These are phyloP conservation scores for Aphyosemion australe DNA, from an alignment of 2,113 vertebrate species.

Conservation along the genomic window DNA sequence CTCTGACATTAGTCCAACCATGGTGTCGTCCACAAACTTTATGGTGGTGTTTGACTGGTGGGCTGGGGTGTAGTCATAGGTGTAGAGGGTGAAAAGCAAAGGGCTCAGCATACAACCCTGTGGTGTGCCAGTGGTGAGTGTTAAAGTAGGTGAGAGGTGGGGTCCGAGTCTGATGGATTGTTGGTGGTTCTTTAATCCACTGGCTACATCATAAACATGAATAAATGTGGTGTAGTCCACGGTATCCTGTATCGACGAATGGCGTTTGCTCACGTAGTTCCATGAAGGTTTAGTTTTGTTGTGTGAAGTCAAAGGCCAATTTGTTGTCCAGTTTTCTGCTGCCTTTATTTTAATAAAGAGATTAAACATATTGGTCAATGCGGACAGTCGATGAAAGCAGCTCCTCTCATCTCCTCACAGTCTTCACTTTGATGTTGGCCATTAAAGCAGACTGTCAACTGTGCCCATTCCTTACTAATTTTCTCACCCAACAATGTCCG, in stretches of 20 bases:
- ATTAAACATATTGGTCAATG: slow-evolving; percentile 31
- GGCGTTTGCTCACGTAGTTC: neutral
- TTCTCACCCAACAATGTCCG: slow-evolving; percentile 3
- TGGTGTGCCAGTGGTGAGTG: no score
- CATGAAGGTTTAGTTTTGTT: slow-evolving; percentile 3
- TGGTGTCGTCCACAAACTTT: no score
- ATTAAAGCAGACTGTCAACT: slow-evolving; percentile 20
- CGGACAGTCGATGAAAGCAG: slow-evolving; percentile 17
- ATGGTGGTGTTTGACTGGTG: no score
- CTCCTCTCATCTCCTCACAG: slow-evolving; percentile 22
- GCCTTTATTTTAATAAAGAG: slow-evolving; percentile 26
- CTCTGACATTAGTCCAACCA: no score
- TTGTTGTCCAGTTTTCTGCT: slow-evolving; percentile 7
- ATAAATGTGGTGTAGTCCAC: neutral
- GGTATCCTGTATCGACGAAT: neutral
- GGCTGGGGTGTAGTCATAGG: no score
- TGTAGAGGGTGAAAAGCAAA: no score
- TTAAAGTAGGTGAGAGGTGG: no score
- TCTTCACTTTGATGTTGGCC: slow-evolving; percentile 28
- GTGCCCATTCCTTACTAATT: neutral
- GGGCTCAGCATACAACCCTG: no score
- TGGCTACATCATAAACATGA: neutral
- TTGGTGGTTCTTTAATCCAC: no score
- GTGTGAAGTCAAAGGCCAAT: slow-evolving; percentile 17
- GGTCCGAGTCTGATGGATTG: no score